Percentiles rank a stretch among this genome's conserved stretches.
Conservation (phyloP, 2,888 invertebrate species). For the Cephus runcator region DNA sequence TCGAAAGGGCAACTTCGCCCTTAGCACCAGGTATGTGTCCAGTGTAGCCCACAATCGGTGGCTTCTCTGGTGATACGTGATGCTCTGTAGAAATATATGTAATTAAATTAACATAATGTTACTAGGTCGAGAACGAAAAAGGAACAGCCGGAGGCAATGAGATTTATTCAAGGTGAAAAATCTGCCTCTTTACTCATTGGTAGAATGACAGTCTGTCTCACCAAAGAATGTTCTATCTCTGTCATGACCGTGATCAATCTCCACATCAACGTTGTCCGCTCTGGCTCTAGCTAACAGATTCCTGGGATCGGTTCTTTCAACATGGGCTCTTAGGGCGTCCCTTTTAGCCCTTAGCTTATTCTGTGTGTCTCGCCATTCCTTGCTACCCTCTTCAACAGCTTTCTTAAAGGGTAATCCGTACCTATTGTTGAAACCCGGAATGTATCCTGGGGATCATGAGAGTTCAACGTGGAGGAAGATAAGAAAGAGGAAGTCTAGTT, state of each 20-base stretch:
- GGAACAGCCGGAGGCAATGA: not conserved
- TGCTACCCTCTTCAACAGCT: slow-evolving; percentile 68
- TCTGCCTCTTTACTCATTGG: not conserved
- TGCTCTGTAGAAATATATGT: slow-evolving; percentile 63
- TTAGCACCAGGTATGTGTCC: slow-evolving; percentile 78
- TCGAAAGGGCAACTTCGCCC: slow-evolving; percentile 76
- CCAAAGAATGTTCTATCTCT: slow-evolving; percentile 46
- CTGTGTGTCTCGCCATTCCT: slow-evolving; percentile 68
- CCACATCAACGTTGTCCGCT: slow-evolving; percentile 47
- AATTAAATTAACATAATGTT: not conserved
- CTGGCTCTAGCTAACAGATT: slow-evolving; percentile 52
- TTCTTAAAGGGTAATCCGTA: slow-evolving; percentile 67
- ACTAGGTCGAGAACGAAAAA: not conserved
- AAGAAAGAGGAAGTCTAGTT: not conserved
- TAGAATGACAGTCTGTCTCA: slow-evolving; percentile 17
- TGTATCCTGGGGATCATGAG: slow-evolving; percentile 66
- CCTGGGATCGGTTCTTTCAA: slow-evolving; percentile 47
- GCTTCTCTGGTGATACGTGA: slow-evolving; percentile 73
- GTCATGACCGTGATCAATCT: slow-evolving; percentile 48
- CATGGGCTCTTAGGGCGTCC: slow-evolving; percentile 50
- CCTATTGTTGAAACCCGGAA: slow-evolving; percentile 76
- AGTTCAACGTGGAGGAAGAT: not conserved
- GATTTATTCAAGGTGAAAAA: not conserved
- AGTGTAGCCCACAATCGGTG: slow-evolving; percentile 79
- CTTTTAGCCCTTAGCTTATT: slow-evolving; percentile 48